These are phyloP conservation scores for Garrulus glandarius DNA, from an alignment of 2,797 vertebrate species.

Conservation along the genomic window DNA sequence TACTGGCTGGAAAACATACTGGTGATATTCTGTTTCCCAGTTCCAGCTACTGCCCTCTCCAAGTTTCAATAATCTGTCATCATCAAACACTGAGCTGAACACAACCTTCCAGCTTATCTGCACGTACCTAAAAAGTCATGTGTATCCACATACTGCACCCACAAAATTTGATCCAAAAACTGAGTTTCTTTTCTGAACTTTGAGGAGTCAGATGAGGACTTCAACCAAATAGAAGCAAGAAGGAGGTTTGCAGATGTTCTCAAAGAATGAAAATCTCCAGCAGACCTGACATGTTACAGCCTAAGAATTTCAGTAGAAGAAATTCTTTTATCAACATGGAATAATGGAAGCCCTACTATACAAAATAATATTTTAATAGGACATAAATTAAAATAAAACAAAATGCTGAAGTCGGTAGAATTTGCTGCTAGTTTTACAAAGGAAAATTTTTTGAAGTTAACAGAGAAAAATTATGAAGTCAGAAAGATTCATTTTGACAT, in stretches of 20 bases:
- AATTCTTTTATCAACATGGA: background rate
- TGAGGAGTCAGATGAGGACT: background rate
- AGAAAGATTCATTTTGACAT: background rate
- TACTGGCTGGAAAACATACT: background rate
- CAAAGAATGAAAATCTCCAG: background rate
- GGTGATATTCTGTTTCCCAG: background rate
- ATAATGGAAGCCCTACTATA: background rate
- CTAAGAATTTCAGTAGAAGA: background rate
- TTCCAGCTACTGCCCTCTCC: background rate
- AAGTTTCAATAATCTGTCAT: background rate
- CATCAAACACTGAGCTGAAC: background rate
- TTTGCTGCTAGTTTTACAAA: background rate
- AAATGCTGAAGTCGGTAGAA: background rate
- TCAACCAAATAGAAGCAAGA: background rate
- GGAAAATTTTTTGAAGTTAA: background rate
- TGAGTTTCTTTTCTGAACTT: background rate
- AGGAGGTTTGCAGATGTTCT: background rate
- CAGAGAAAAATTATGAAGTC: background rate
- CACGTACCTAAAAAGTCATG: background rate
- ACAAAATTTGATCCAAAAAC: background rate
- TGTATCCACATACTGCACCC: background rate
- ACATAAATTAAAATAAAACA: background rate
- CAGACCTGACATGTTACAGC: background rate
- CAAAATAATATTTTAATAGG: background rate
- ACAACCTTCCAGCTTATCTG: background rate